phyloP scores from a whole-genome alignment of 2,797 vertebrate species.

The Rhyacichthys aspro region DNA sequence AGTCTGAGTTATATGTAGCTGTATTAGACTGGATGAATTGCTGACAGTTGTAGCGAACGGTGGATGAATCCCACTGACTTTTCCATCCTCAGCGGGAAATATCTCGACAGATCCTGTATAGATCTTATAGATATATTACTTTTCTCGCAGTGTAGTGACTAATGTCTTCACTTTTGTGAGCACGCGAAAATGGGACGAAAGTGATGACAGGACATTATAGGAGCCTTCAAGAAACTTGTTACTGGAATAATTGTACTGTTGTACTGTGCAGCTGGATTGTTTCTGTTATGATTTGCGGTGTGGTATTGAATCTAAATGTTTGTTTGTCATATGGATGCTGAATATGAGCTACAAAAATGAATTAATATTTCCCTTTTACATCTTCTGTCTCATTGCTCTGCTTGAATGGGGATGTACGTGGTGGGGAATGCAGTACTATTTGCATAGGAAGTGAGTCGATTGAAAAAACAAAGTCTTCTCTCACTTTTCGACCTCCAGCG shows the following conservation, averaged over 20 bases:
- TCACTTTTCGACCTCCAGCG: constrained; percentile 13
- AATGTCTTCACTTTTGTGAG: background rate
- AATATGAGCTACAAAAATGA: constrained; percentile 18
- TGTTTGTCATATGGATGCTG: background rate
- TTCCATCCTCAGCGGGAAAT: background rate
- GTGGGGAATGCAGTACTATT: constrained; percentile 12
- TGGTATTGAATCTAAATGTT: background rate
- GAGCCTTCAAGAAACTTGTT: too few relatives aligned
- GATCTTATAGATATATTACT: background rate
- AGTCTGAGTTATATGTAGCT: background rate
- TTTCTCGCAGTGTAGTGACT: background rate
- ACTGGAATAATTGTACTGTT: too few relatives aligned
- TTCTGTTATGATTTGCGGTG: too few relatives aligned
- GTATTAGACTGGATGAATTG: background rate
- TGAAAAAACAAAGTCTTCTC: constrained; percentile 22
- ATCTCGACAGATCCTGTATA: background rate
- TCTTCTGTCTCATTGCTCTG: constrained; percentile 29
- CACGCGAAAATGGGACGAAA: background rate
- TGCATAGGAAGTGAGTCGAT: constrained; percentile 37
- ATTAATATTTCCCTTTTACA: constrained; percentile 7
- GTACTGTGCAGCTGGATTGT: too few relatives aligned
- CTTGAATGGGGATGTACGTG: constrained; percentile 21
- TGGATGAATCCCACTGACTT: background rate
- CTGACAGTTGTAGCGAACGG: background rate
- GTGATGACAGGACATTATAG: background rate